Percentiles rank a stretch among this genome's conserved stretches.
These are phyloP conservation scores for Microcebus tavaratra DNA, from an alignment of 2,113 vertebrate genomes.

Conservation along the genomic window DNA sequence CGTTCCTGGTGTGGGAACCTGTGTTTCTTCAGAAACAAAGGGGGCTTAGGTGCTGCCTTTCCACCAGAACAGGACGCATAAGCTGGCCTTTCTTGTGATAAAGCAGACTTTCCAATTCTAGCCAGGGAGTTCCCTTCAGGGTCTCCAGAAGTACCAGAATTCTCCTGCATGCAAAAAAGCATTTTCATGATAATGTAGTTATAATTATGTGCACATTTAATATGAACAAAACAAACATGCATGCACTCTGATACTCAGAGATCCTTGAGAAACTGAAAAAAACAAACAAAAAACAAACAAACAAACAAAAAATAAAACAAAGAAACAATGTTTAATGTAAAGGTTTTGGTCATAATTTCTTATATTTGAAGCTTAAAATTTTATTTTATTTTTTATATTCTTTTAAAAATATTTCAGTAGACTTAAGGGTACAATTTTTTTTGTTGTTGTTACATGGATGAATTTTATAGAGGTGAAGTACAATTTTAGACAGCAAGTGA, in stretches of 20 bases:
- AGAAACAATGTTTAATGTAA: not conserved
- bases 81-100: not conserved
- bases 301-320: not conserved
- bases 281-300: too few relatives aligned
- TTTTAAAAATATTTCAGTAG: too few relatives aligned
- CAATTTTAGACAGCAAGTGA: not conserved
- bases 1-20: not conserved
- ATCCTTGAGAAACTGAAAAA: not conserved
- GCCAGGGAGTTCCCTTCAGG: not conserved
- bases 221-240: not conserved
- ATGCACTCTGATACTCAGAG: not conserved
- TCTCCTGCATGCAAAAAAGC: not conserved
- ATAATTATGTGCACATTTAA: not conserved
- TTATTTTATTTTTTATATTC: not conserved
- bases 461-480: too few relatives aligned
- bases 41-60: accelerated
- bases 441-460: too few relatives aligned
- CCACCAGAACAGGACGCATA: not conserved
- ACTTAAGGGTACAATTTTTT: too few relatives aligned
- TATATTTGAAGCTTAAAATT: not conserved
- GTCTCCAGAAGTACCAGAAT: not conserved
- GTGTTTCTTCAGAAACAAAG: not conserved
- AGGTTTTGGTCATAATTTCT: not conserved
- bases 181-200: not conserved
- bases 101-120: not conserved